Evolutionary conservation across 30 jellyfish, hydroid and myxozoan genomes (phyloP), one percentile per base, ranked within the genome.

Genomic region (Hydractinia echinata): DNA sequence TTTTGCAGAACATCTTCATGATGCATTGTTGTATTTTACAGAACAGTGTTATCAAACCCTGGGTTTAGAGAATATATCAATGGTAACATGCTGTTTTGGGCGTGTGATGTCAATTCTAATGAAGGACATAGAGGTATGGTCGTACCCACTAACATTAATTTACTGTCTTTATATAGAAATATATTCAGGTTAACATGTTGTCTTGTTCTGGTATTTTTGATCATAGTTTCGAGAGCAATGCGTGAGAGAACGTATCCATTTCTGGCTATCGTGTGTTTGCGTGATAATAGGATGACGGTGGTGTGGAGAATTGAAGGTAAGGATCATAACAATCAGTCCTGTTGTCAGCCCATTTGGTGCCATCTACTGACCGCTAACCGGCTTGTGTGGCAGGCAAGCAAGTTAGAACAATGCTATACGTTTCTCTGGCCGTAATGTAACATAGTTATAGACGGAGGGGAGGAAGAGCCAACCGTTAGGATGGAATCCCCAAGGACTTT

Each of bases 71-170:
- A 92, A 82, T 92, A 92, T 77, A 76, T 92, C 18, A 86, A 92
- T 87, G 96, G 98, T 3, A 86, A 83, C 76, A 86, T 92, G 96
- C 68, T 92, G 52, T 92, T 92, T 82, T 92, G 98, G 98, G 98
- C 86, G 7, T 92, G 98, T 61, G 96, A 88, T 66, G 95, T 92
- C 39, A 80, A 81, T 62, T 67, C 95, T 6, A 55, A 78, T 51
- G 98, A 92, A 70, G 98, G 98, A 5, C 51, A 82, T 64, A 77
- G 95, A 83, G 98, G 98, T 92, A 79, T 8, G 82, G 4, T 4
- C 4, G 19, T 13, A 14, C 44, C 48, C 1, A 67, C 44, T 30
- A 30, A 30, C 44, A 30, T 30, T 30, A 30, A 30, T 19, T 11
- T 67, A 0, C 4, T n/a, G 44, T 14, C n/a, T 67, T n/a, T 67